Evolutionary conservation across 2,888 invertebrate species (phyloP).

Genomic region (Sarcophaga subvicina): DNA sequence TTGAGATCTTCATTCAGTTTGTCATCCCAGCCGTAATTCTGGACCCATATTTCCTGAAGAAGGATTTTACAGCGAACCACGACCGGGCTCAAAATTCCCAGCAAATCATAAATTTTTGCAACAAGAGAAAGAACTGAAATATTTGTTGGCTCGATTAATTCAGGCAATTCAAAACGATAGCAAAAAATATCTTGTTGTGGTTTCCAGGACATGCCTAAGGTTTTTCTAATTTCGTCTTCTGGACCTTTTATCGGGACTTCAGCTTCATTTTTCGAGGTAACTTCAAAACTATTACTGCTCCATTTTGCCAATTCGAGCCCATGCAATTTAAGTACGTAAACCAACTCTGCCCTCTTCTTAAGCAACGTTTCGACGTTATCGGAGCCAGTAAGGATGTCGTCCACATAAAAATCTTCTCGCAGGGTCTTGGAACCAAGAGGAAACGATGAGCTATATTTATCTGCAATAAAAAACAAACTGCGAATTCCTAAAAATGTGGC

Average conservation of each 20-base stretch:
- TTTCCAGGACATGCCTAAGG: conserved; percentile 9
- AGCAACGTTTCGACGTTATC: conserved; percentile 27
- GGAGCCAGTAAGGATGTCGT: conserved; percentile 66
- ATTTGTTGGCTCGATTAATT: conserved; percentile 25
- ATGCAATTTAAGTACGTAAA: background rate
- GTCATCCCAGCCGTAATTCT: conserved; percentile 55
- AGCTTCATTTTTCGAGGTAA: background rate
- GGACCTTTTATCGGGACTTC: conserved; percentile 16
- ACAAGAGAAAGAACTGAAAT: conserved; percentile 25
- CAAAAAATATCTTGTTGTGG: background rate
- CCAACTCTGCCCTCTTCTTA: background rate
- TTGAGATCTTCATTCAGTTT: background rate
- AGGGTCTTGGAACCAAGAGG: conserved; percentile 15
- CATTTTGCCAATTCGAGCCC: background rate
- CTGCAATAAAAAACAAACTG: conserved; percentile 21
- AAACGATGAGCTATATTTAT: background rate
- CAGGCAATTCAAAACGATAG: conserved; percentile 26
- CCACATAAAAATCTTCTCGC: conserved; percentile 56
- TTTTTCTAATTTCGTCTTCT: conserved; percentile 17
- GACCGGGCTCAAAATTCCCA: conserved; percentile 57
- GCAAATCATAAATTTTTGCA: conserved; percentile 56
- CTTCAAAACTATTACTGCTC: background rate
- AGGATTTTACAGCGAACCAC: conserved; percentile 63
- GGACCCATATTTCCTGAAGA: conserved; percentile 63
- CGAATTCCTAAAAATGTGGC: conserved; percentile 36